Evolutionary conservation across 2,888 invertebrate species (phyloP).

Genomic region (Leptogaster cylindrica): DNA sequence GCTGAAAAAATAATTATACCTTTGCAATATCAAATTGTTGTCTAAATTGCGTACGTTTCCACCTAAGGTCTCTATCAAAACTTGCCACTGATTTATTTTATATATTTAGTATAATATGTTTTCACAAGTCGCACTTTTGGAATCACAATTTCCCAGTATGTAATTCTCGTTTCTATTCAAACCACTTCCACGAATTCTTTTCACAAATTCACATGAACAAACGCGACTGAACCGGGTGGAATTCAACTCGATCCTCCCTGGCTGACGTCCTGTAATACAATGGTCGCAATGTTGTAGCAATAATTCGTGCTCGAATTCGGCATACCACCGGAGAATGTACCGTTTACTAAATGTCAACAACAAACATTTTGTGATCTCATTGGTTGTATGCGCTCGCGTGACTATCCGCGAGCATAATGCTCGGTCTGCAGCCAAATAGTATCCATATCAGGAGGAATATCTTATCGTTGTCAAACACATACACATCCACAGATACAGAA

Average conservation of each 20-base stretch:
- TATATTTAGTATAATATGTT: too few relatives aligned
- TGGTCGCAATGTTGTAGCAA: slow-evolving; percentile 15
- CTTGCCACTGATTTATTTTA: too few relatives aligned
- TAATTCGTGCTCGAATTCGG: slow-evolving; percentile 17
- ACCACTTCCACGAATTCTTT: too few relatives aligned
- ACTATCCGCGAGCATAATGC: slow-evolving; percentile 6
- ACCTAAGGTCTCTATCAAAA: too few relatives aligned
- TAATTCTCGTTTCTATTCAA: too few relatives aligned
- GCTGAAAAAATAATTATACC: too few relatives aligned
- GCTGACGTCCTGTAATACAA: slow-evolving; percentile 41
- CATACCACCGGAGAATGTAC: neutral
- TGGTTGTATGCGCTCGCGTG: slow-evolving; percentile 6
- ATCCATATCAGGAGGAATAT: slow-evolving; percentile 11
- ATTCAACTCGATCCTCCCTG: slow-evolving; percentile 27
- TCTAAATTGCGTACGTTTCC: too few relatives aligned
- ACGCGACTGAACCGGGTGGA: neutral
- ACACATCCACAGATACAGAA: neutral
- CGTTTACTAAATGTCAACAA: slow-evolving; percentile 6
- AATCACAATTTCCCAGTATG: too few relatives aligned
- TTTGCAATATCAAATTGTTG: too few relatives aligned
- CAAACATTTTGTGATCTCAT: neutral
- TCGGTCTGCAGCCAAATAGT: neutral
- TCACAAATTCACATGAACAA: too few relatives aligned
- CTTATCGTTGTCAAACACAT: slow-evolving; percentile 19
- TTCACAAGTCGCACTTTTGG: too few relatives aligned